These are phyloP conservation scores for Heliconius eleuchia DNA, from an alignment of 1,140 invertebrate genomes.

Conservation along the genomic window DNA sequence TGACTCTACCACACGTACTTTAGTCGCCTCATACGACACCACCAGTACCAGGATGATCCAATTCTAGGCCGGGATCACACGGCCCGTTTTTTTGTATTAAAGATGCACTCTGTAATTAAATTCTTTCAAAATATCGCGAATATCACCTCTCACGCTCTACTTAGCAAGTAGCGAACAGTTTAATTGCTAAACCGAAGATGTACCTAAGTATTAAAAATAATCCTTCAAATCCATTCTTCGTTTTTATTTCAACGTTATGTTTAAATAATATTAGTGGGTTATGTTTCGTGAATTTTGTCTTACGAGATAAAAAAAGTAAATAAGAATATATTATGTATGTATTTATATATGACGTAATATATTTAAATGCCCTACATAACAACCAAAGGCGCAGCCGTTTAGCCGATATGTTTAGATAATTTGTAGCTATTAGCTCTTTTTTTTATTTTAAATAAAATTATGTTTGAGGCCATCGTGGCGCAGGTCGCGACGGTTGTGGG, in stretches of 20 bases:
- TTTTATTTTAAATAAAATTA: background rate
- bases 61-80: no score
- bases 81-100: background rate
- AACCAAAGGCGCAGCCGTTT: background rate
- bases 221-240: background rate
- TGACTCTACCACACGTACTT: no score
- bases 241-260: background rate
- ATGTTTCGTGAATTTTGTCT: slow-evolving; percentile 14
- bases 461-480: background rate
- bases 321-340: slow-evolving; percentile 6
- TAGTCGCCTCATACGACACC: no score
- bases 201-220: background rate
- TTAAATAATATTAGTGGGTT: slow-evolving; percentile 26
- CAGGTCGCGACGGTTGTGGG: no score
- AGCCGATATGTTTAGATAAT: background rate
- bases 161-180: background rate
- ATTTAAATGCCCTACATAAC: background rate
- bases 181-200: background rate
- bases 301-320: slow-evolving; percentile 17
- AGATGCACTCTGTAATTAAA: background rate
- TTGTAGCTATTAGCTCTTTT: background rate
- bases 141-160: slow-evolving; percentile 1
- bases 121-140: background rate
- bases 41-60: no score
- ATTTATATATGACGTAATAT: background rate